A percentile compares a stretch with the other conserved stretches of the same genome.
phyloP scores from a whole-genome alignment of 2,113 vertebrate genomes.

The Eublepharis macularius region DNA sequence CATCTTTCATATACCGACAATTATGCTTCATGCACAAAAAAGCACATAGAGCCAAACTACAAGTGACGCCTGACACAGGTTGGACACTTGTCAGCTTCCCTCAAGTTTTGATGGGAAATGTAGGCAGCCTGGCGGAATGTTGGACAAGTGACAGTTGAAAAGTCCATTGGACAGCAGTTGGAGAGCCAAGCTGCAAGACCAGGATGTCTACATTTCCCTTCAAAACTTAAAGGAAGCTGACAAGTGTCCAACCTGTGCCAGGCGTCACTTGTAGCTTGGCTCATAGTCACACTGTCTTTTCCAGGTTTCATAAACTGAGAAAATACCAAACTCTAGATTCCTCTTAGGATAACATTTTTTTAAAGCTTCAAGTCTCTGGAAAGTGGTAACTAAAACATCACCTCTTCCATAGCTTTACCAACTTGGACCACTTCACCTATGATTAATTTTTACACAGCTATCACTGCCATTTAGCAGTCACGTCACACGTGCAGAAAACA shows the following conservation, averaged over 20 bases:
- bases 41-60: too few relatives aligned
- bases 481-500: not conserved
- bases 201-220: too few relatives aligned
- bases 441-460: not conserved
- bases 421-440: not conserved
- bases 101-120: too few relatives aligned
- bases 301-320: conserved; percentile 2
- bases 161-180: too few relatives aligned
- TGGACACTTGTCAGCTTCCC: too few relatives aligned
- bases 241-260: too few relatives aligned
- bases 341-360: not conserved
- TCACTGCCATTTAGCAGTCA: not conserved
- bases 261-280: too few relatives aligned
- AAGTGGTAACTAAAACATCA: not conserved
- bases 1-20: conserved; percentile 6
- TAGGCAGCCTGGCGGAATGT: too few relatives aligned
- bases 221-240: too few relatives aligned
- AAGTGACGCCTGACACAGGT: too few relatives aligned
- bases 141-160: too few relatives aligned
- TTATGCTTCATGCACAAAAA: conserved; percentile 34
- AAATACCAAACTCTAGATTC: not conserved
- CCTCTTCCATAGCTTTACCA: not conserved
- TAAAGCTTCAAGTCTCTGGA: not conserved
- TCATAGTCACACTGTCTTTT: conserved; percentile 20
- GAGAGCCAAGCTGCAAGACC: too few relatives aligned